Conservation (phyloP, 2,797 vertebrate species). For the Sarcophilus harrisii region DNA sequence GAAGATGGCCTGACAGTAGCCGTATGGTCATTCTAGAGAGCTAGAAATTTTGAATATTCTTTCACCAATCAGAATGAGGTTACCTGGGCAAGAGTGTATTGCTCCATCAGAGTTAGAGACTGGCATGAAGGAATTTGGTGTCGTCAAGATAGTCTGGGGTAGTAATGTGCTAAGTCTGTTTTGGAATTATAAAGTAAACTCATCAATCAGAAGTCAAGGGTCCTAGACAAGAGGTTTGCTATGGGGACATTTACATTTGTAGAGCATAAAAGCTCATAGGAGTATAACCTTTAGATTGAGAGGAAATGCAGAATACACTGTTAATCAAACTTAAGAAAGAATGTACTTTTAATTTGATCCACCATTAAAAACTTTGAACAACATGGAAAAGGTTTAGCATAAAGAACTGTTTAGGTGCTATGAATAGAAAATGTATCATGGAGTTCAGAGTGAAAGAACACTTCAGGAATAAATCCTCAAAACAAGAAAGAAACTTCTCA, state of each 20-base stretch:
- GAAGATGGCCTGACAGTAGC: background rate
- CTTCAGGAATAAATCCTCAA: slow-evolving; percentile 7
- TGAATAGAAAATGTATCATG: slow-evolving; percentile 47
- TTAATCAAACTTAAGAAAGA: background rate
- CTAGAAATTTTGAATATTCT: background rate
- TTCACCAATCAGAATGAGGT: background rate
- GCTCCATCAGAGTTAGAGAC: background rate
- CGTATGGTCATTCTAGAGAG: background rate
- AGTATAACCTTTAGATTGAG: background rate
- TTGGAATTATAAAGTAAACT: background rate
- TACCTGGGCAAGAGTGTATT: background rate
- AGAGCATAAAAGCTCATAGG: background rate
- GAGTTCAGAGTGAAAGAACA: slow-evolving; percentile 13
- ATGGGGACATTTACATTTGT: background rate
- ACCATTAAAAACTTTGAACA: background rate
- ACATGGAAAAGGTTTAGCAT: background rate
- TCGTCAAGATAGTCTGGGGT: background rate
- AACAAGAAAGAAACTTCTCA: slow-evolving; percentile 34
- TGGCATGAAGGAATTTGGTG: background rate
- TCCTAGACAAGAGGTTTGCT: background rate
- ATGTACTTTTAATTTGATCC: background rate
- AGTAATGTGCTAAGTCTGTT: background rate
- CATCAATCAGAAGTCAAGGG: background rate
- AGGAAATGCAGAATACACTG: background rate
- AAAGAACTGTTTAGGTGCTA: background rate